Evolutionary conservation across 2,888 invertebrate species (phyloP), one percentile per base, ranked within the genome.

Genomic region (Xanthostigma xanthostigma): DNA sequence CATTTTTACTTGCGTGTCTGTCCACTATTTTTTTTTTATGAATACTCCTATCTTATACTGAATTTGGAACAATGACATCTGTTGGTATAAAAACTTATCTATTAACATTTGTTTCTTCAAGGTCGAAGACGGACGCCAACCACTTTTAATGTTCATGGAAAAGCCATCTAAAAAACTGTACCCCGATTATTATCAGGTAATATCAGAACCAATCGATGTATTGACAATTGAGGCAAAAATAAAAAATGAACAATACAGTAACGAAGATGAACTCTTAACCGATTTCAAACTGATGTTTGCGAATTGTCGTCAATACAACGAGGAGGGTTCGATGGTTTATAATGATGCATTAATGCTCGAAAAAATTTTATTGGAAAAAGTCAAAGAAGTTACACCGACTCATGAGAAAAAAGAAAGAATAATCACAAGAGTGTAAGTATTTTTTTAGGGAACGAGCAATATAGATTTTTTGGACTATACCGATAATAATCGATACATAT

Each of bases 271-370:
- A 58, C 75, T 95, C 55, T 80, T 91, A 0, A 75, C 82, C 0
- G 96, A 96, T 64, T 84, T 83, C 59, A 75, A 86, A 55, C 71
- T 94, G n/a, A 95, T 98, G 95, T 97, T 98, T 67, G 80, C 83
- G 50, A 98, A 98, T 69, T 97, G 97, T 60, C 85, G 94, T 0
- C 88, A 89, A 56, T 98, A 92, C 67, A 98, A 98, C 64, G 96
- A 97, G 66, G 90, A 95, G 66, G 86, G 89, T 9, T 97, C 96
- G 0, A 81, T 86, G 63, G 94, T 98, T 55, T 95, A 91, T 60
- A 90, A 93, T 58, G 96, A 96, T 69, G 94, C 96, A 2, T 88
- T 83, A 60, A 78, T 83, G 34, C 71, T 97, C 48, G 94, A 96
- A 62, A 80, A 82, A 53, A 80, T 89, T 8, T 70, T 96, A 53